Conservation (phyloP, 2,113 vertebrate genomes). For the Suncus etruscus region DNA sequence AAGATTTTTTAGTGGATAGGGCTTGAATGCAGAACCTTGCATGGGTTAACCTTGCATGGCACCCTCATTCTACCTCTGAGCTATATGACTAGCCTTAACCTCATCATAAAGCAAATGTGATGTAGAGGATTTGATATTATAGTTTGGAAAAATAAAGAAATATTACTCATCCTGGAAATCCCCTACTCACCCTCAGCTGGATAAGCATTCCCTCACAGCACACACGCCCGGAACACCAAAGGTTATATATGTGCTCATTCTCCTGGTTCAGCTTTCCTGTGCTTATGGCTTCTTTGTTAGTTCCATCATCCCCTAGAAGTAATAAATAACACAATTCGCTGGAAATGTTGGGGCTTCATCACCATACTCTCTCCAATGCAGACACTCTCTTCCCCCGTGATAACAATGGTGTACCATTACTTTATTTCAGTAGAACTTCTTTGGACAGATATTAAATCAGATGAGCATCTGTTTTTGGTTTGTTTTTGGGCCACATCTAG, state of each 20-base stretch:
- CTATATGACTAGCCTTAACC: not conserved
- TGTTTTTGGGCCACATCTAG: too few relatives aligned
- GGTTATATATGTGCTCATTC: constrained; percentile 98
- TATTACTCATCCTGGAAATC: not conserved
- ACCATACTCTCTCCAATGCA: not conserved
- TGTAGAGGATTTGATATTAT: not conserved
- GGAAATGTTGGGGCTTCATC: not conserved
- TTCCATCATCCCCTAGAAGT: constrained; percentile 95
- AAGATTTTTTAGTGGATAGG: not conserved
- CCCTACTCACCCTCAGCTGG: constrained; percentile 89
- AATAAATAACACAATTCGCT: constrained; percentile 33
- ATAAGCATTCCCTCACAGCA: constrained; percentile 99
- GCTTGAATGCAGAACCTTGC: too few relatives aligned
- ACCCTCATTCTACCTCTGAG: not conserved
- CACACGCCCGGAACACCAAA: constrained; percentile 98
- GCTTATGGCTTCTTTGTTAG: constrained; percentile 96
- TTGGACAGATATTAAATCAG: constrained; percentile 21
- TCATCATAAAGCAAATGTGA: constrained; percentile 47
- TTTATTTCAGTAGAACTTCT: constrained; percentile 30
- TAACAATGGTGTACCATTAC: not conserved
- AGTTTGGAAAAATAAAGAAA: not conserved
- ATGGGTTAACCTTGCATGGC: too few relatives aligned
- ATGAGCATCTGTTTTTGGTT: not conserved
- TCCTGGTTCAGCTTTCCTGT: constrained; percentile 98
- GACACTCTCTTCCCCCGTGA: too few relatives aligned